Evolutionary conservation across 1,140 invertebrate genomes (phyloP), one percentile per base, ranked within the genome.

Genomic region (Drosophila busckii): DNA sequence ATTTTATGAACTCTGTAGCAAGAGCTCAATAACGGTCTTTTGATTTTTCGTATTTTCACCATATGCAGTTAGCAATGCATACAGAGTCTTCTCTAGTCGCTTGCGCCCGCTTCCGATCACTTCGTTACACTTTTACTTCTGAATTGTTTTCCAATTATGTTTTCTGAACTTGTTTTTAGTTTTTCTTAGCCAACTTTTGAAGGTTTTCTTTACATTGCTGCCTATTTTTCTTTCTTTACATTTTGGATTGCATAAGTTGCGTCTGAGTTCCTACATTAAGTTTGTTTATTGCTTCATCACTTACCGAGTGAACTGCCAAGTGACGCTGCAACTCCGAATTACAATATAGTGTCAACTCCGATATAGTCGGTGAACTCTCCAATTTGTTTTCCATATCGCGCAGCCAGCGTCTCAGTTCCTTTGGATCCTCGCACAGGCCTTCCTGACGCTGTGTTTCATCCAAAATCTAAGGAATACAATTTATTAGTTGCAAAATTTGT

Each of bases 311-410:
- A 19, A 85, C 65, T 56, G 69, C 70, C 60, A 82, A 48, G 59
- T 83, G 82, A 19, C 71, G 63, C 63, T 87, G 68, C 46, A 87
- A 48, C n/a, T 87, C 85, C 34, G 56, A 58, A 50, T 49, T 76
- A 2, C 61, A 67, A 35, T 73, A 84, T 22, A 60, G 38, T 1
- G 82, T 85, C 3, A 85, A 53, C 32, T 82, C 69, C 4, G 76
- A 76, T 28, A 87, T 71, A 1, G 86, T 63, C 2, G 86, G 86
- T 3, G 73, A 67, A 28, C 29, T 70, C 41, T 80, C 69, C 40
- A 87, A 29, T 60, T 86, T 84, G 8, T 56, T 65, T 66, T 87
- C 86, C 88, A 92, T 90, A 55, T 90, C 89, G 17, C 89, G 88
- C 28, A 90, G 59, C 90, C 90, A 90, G 64, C 89, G 89, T 42